Evolutionary conservation across 2,797 vertebrate species (phyloP).

Genomic region (Hozukius guyotensis): DNA sequence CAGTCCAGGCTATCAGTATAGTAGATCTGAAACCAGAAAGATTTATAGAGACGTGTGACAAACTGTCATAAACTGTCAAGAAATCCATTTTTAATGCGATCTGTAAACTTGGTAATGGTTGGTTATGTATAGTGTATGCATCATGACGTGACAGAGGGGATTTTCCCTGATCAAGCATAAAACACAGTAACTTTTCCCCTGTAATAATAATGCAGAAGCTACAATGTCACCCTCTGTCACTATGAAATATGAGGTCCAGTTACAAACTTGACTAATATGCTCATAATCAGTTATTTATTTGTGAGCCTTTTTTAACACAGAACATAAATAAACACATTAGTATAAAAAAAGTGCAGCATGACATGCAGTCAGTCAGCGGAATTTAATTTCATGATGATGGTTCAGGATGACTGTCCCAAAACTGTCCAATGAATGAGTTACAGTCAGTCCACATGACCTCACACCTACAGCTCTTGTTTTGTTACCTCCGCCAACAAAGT

Average conservation of each 20-base stretch:
- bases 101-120: neutral
- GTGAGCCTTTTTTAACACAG: neutral
- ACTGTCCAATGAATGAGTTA: neutral
- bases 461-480: neutral
- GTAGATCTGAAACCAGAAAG: neutral
- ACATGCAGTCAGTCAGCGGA: neutral
- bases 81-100: neutral
- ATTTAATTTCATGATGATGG: neutral
- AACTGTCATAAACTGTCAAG: neutral
- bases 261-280: too few relatives aligned
- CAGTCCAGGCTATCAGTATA: neutral
- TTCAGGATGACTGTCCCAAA: neutral
- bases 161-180: neutral
- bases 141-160: too few relatives aligned
- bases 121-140: neutral
- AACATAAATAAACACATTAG: neutral
- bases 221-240: neutral
- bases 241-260: neutral
- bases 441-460: neutral
- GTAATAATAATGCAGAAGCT: too few relatives aligned
- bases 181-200: too few relatives aligned
- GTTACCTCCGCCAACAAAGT: fast-evolving
- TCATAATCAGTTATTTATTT: neutral
- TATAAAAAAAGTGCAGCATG: neutral
- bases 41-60: neutral